Evolutionary conservation across 2,113 vertebrate species (phyloP), one percentile per base, ranked within the genome.

Genomic region (Syrrhaptes paradoxus): DNA sequence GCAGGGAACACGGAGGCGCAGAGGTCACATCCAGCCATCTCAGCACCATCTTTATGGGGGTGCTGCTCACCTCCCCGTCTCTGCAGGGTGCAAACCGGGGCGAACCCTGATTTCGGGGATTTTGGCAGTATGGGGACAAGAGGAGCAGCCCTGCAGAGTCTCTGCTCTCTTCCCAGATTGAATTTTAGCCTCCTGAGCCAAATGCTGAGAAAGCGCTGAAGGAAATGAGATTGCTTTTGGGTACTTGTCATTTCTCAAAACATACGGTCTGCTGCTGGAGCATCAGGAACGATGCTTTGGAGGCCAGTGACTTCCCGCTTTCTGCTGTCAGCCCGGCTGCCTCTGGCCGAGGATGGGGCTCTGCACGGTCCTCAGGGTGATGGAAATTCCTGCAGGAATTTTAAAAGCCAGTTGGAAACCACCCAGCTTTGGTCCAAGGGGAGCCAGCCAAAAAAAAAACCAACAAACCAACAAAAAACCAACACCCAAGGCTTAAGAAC

Each of bases 41-140:
- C 2, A 0, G 19, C 6, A 0, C 15, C 2, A 1, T 24, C 66
- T 55, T 48, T 38, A 19, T 45, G 1, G 3, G 16, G 14, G 32
- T 79, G 45, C 71, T 7, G 1, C 68, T 71, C 11, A 0, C 10
- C 57, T 48, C 31, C 4, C 6, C 0, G 0, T 13, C 61, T 11
- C 66, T 90, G 54, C 17, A 22, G 52, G 74, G n/a, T 18, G 16
- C 66, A 78, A 21, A 75, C 32, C 32, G 3, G 5, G 38, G 6
- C 12, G 5, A 66, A 18, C 48, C n/a, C 31, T 4, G 2, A 24
- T 73, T 61, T 62, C 0, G 3, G 78, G 66, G 65, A 38, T 86
- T 70, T 83, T 17, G 68, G 87, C 12, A 1, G 38, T 46, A 2
- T 8, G 45, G 76, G 68, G 49, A 62, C 46, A 16, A 15, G 9